A percentile compares a stretch with the other conserved stretches of the same genome.
Evolutionary conservation across 2,888 invertebrate genomes (phyloP).

Genomic region (Dryobota labecula): DNA sequence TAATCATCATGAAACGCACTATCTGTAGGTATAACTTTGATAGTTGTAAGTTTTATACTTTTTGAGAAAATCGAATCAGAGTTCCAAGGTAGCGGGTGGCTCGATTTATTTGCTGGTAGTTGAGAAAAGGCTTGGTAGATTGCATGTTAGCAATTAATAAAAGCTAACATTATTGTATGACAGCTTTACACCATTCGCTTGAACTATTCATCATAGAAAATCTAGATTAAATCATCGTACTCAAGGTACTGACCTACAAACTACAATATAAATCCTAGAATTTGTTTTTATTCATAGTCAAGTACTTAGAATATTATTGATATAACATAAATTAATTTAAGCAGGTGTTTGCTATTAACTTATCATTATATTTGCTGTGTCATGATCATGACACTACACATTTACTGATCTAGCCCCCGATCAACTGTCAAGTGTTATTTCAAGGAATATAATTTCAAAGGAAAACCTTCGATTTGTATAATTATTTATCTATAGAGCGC

Average conservation of each 20-base stretch:
- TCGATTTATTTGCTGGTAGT: no score
- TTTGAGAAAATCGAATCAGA: no score
- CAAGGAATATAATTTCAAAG: slow-evolving; percentile 13
- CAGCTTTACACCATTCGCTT: not conserved
- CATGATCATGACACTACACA: slow-evolving; percentile 27
- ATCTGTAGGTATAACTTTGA: no score
- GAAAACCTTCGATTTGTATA: slow-evolving; percentile 23
- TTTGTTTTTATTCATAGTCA: slow-evolving; percentile 11
- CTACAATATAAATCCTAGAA: slow-evolving; percentile 42
- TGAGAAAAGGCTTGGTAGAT: no score
- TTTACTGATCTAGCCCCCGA: slow-evolving; percentile 8
- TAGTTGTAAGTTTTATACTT: no score
- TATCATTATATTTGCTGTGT: slow-evolving; percentile 27
- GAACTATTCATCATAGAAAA: slow-evolving; percentile 12
- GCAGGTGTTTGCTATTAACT: slow-evolving; percentile 28
- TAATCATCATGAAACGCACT: no score
- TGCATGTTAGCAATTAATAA: not conserved
- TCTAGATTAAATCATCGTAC: slow-evolving; percentile 24
- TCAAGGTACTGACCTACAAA: slow-evolving; percentile 51
- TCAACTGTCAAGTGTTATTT: slow-evolving; percentile 7
- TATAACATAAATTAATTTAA: slow-evolving; percentile 7
- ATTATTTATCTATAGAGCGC: not conserved
- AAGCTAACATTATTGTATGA: not conserved
- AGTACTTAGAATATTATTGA: slow-evolving; percentile 11
- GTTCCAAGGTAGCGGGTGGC: no score